phyloP scores from a whole-genome alignment of 2,888 invertebrate genomes.

The Rhodophaea formosa region DNA sequence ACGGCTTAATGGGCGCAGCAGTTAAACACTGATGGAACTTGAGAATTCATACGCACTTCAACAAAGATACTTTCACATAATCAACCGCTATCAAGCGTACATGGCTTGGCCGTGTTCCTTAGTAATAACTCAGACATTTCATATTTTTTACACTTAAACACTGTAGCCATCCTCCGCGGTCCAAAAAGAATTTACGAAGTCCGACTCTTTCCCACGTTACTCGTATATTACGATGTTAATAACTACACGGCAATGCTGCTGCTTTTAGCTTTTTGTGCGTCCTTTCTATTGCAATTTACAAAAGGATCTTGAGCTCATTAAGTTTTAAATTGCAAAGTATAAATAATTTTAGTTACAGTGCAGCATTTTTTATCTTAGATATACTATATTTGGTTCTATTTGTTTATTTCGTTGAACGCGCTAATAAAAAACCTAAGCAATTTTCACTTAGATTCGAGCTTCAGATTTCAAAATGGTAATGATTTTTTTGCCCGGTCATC shows the following conservation, averaged over 20 bases:
- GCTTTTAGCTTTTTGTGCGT: conserved; percentile 45
- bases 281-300: conserved; percentile 16
- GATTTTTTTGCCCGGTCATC: too few relatives aligned
- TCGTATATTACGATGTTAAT: conserved; percentile 55
- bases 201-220: conserved; percentile 47
- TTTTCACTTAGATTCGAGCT: too few relatives aligned
- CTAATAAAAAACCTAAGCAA: too few relatives aligned
- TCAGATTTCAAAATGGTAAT: too few relatives aligned
- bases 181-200: conserved; percentile 37
- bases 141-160: conserved; percentile 38
- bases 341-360: not conserved
- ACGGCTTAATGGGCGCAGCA: conserved; percentile 30
- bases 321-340: not conserved
- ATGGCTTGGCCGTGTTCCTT: conserved; percentile 37
- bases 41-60: conserved; percentile 28
- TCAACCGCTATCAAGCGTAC: conserved; percentile 45
- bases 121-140: conserved; percentile 38
- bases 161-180: conserved; percentile 34
- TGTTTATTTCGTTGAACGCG: too few relatives aligned
- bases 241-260: conserved; percentile 50
- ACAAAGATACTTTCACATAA: conserved; percentile 40
- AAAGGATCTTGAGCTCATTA: conserved; percentile 2
- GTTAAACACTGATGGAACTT: conserved; percentile 28
- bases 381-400: too few relatives aligned
- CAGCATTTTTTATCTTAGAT: too few relatives aligned